Evolutionary conservation across 2,113 vertebrate species (phyloP).

Genomic region (Carlito syrichta): DNA sequence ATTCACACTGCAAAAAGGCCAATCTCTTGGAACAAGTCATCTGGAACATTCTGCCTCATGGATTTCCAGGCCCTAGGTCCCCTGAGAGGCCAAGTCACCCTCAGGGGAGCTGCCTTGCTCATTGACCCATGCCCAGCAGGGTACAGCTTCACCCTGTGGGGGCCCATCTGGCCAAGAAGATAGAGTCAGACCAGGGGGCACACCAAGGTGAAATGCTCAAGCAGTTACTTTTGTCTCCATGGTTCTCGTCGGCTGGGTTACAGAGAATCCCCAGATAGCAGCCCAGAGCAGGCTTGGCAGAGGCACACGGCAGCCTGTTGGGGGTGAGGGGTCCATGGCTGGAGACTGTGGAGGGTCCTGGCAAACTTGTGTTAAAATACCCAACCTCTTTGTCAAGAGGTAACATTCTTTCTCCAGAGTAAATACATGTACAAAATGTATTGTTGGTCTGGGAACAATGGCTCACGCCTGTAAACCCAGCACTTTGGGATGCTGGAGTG

Average conservation of each 20-base stretch:
- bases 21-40: not conserved
- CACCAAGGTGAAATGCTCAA: not conserved
- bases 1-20: not conserved
- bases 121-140: not conserved
- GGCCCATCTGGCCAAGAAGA: not conserved
- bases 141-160: not conserved
- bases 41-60: not conserved
- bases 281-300: not conserved
- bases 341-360: not conserved
- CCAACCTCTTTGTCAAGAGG: not conserved
- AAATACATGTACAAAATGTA: not conserved
- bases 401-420: not conserved
- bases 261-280: not conserved
- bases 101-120: accelerated
- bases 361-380: not conserved
- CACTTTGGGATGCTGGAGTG: too few species aligned
- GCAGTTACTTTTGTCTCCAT: not conserved
- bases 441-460: too few species aligned
- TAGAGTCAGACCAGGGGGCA: not conserved
- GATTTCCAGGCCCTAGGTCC: not conserved
- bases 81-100: not conserved
- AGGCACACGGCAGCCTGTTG: not conserved
- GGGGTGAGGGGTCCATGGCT: not conserved
- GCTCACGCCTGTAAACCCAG: too few species aligned
- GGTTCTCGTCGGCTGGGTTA: not conserved